Evolutionary conservation across 2,113 vertebrate genomes (phyloP).

Genomic region (Machaerirhynchus nigripectus): DNA sequence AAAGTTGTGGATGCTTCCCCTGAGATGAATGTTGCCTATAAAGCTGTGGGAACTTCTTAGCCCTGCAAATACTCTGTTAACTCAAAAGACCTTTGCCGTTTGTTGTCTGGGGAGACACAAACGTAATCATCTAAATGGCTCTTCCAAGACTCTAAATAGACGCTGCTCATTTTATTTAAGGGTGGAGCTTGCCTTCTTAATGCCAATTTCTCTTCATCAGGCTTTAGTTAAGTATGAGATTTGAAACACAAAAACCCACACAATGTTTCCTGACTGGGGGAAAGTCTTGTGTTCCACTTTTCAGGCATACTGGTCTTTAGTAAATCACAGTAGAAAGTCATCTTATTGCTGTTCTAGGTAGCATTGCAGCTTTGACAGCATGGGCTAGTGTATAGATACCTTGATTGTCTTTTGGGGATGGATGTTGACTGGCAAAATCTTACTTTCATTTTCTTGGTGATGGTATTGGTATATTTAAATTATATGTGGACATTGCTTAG

Average conservation of each 20-base stretch:
- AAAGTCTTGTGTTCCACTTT: background rate
- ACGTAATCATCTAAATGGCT: background rate
- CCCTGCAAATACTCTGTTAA: background rate
- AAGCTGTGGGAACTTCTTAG: background rate
- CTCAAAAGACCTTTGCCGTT: background rate
- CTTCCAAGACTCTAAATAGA: background rate
- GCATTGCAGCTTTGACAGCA: background rate
- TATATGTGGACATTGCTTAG: background rate
- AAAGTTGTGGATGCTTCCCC: background rate
- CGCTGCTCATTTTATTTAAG: background rate
- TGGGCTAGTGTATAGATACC: background rate
- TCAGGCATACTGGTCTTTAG: background rate
- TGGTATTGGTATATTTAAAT: background rate
- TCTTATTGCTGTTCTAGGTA: background rate
- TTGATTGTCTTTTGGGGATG: background rate
- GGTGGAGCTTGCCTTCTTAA: background rate
- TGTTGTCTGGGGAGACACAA: background rate
- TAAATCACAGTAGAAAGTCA: background rate
- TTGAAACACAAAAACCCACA: background rate
- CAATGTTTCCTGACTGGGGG: background rate
- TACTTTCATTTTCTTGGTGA: background rate
- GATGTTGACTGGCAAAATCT: background rate
- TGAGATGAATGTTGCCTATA: background rate
- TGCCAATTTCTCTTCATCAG: background rate
- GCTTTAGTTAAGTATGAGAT: background rate